Base-by-base conservation (phyloP, 2,888 invertebrate species). In the Seira sanloemensis region DNA sequence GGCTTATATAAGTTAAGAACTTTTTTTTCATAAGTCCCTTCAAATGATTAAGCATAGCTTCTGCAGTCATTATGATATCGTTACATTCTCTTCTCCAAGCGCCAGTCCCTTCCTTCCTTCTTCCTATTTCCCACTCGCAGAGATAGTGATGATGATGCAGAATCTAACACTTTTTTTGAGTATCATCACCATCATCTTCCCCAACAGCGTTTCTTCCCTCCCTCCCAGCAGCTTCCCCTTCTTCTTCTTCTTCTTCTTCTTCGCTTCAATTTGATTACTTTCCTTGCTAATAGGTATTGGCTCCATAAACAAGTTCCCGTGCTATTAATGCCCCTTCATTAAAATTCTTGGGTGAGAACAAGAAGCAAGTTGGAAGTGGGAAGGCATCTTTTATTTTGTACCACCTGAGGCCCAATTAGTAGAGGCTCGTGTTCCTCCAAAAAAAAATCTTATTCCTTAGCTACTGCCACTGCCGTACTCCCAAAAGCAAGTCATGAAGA, bases 391-490 rank as follows among this genome's bases (percentile, higher is more conserved):
- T n/a, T n/a, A n/a, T 37, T 37, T 37, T 12, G 37, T 37, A 37
- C 76, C 76, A 77, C 76, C 76, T 77, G 76, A 77, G 76, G 76
- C 68, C 76, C 76, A 77, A 77, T 77, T 77, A 77, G 76, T 68
- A 26, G 21, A 23, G 67, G 54, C 67, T 50, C 66, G 66, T 68
- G 67, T 25, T 50, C 50, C 26, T 67, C 19, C 69, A 19, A 27
- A 37, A 37, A n/a, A n/a, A 18, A 4, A 18, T 16, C 67, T 68
- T 46, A 0, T 24, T 12, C 23, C 0, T 65, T 67, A 26, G 50
- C 68, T 77, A 50, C 18, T 25, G 25, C 67, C 26, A 67, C 25
- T 68, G 68, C 24, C 67, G 67, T 77, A 46, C 62, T 74, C 16
- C 18, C 50, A 37, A 37, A 12, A 21, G 23, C 26, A 74, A 50